Base-by-base conservation (phyloP, 2,113 vertebrate species). In the Proterorhinus semilunaris region DNA sequence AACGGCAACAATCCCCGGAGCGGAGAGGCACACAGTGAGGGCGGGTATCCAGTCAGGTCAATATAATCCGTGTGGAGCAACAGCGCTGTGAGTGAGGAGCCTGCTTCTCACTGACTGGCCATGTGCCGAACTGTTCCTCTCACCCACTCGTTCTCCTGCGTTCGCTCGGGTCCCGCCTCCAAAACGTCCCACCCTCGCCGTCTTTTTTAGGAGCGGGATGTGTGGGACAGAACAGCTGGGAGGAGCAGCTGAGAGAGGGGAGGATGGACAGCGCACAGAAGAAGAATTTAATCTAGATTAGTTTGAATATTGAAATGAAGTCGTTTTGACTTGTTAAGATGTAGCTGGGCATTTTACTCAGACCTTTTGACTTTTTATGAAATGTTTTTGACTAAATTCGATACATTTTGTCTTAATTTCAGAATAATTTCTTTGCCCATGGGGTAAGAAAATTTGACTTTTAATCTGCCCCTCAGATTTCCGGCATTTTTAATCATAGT, bases 211-310 rank as follows among this genome's bases (percentile, higher is more conserved):
- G 93, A 92, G 94, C 92, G 83, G 88, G 93, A 91, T 90, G 91
- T 94, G 92, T 92, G 94, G 90, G 91, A 82, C 87, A 80, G 55
- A 88, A 94, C 94, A 90, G 93, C 94, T 88, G 92, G 93, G 90
- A 81, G 72, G 90, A 93, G 91, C 86, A 88, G 89, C 85, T 89
- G 87, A 88, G 77, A 62, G 77, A 16, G 7, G 7, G 62, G 52
- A 65, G 68, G 68, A 54, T 50, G n/a, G 62, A 51, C 42, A 17
- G 63, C 64, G 57, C 10, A 45, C 46, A 69, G 49, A 16, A 55
- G 59, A 15, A 36, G 53, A 16, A 55, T 53, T 36, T 36, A 36
- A 36, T 36, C 27, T 3, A 36, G 27, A 36, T 36, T 4, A 36
- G 27, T 36, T 36, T 36, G 27, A 36, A 36, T 36, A 3, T 36